Conservation (phyloP, 2,888 invertebrate species). For the Hofmannophila pseudospretella region DNA sequence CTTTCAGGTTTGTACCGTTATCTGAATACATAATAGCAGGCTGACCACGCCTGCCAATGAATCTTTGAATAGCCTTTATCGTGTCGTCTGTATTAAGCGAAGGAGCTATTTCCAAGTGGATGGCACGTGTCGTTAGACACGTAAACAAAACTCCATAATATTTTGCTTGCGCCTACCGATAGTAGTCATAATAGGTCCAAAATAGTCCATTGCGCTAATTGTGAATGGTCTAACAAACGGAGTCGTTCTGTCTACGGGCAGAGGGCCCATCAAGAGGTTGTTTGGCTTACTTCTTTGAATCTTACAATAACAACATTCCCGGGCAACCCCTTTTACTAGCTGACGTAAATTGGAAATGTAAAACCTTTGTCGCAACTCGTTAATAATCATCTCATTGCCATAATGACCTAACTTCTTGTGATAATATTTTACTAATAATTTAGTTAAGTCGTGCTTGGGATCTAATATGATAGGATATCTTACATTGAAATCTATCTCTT, state of each 20-base stretch:
- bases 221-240: conserved; percentile 6
- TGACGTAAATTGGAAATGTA: conserved; percentile 5
- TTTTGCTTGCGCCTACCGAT: conserved; percentile 11
- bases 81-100: conserved; percentile 3
- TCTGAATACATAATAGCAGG: conserved; percentile 11
- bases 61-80: conserved; percentile 8
- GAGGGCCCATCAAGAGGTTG: conserved; percentile 7
- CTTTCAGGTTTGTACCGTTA: conserved; percentile 13
- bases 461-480: not conserved
- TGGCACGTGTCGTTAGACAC: conserved; percentile 6
- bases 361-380: conserved; percentile 8
- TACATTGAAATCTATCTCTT: not conserved
- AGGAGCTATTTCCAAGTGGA: conserved; percentile 3
- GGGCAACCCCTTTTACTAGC: conserved; percentile 2
- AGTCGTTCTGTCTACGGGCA: conserved; percentile 12
- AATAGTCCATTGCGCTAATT: conserved; percentile 8
- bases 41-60: conserved; percentile 12
- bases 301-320: conserved; percentile 2
- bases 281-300: not conserved
- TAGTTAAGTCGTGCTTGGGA: not conserved
- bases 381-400: conserved; percentile 8
- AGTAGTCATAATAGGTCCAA: conserved; percentile 9
- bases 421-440: not conserved
- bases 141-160: conserved; percentile 12
- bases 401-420: not conserved